Conservation (phyloP, 2,113 vertebrate genomes). For the Saguinus midas region DNA sequence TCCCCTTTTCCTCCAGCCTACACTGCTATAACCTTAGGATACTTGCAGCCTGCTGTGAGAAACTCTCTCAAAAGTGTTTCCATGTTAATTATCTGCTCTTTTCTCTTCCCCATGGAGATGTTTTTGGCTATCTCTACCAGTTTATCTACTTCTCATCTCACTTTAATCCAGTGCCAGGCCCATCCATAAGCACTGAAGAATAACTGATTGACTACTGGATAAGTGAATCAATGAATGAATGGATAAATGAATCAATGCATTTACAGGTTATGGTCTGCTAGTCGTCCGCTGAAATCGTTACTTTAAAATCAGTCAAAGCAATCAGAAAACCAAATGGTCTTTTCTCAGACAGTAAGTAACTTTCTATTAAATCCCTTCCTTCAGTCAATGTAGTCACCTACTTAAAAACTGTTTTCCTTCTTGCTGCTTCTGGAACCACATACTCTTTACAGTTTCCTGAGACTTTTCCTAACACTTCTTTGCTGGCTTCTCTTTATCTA, state of each 20-base stretch:
- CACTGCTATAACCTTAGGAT: background rate
- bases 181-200: background rate
- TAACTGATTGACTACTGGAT: background rate
- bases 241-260: background rate
- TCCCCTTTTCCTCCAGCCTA: background rate
- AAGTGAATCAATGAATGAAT: background rate
- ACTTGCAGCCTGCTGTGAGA: background rate
- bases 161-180: background rate
- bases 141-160: background rate
- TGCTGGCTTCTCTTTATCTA: background rate
- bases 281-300: background rate
- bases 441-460: background rate
- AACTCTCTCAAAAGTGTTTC: background rate
- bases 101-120: background rate
- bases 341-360: conserved; percentile 18
- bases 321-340: background rate
- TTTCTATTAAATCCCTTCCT: background rate
- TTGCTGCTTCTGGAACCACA: background rate
- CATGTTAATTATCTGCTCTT: background rate
- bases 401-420: background rate
- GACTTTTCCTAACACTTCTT: background rate
- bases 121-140: background rate
- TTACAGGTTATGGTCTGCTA: background rate
- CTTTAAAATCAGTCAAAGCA: conserved; percentile 8
- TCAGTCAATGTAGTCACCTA: background rate